Evolutionary conservation across 2,888 invertebrate genomes (phyloP), one percentile per base, ranked within the genome.

Genomic region (Cepaea hortensis): DNA sequence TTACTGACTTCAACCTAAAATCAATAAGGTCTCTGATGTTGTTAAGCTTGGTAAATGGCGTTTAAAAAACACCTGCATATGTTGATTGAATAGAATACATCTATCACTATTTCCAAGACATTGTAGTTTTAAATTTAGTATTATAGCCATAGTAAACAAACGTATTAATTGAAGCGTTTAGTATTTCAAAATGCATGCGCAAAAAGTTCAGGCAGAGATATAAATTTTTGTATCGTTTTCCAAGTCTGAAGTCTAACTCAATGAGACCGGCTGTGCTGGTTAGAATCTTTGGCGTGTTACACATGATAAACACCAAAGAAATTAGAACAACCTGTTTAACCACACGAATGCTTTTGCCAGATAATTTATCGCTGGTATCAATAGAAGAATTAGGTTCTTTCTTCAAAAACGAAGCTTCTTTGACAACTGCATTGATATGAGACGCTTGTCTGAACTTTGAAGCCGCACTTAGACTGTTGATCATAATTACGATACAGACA

Each of bases 121-220:
- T n/a, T n/a, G n/a, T n/a, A n/a, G n/a, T n/a, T n/a, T n/a, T n/a
- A 81, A 81, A 81, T 65, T 81, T 81, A 6, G 81, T 65, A 20
- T 81, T 81, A n/a, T 65, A 81, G 6, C 13, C 65, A 46, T 65
- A 81, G 46, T 81, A 81, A 20, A 81, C 35, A 35, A 61, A 4
- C 5, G 23, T 18, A 61, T 81, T 81, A 23, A 81, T 11, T 15
- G 62, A 5, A 23, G 62, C 18, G 46, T 81, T 81, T 20, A 81
- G 5, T 23, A 46, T 46, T 35, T 81, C 62, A 48, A 61, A 81
- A 20, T 55, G 62, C 35, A 35, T 46, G 11, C 61, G 6, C 3
- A 81, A 7, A 48, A n/a, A 3, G 23, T 65, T 46, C 13, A 4
- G 9, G 9, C 6, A 20, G 4, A 65, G 35, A 61, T 81, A 81